phyloP scores from a whole-genome alignment of 53 echinoderm and acorn worm species.

The Luidia sarsii region DNA sequence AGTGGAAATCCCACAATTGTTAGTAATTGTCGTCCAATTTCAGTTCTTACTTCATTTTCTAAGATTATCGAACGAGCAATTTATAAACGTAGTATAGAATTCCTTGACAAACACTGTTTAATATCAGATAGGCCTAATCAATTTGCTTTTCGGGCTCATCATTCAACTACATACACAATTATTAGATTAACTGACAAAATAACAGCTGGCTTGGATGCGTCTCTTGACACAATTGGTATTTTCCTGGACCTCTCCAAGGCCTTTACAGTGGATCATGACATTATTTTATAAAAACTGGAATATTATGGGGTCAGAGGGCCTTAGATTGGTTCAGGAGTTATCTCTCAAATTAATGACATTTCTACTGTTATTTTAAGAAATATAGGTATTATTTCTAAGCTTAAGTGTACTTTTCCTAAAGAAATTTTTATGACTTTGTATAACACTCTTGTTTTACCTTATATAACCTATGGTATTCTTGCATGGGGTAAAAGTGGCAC shows the following conservation, averaged over 20 bases:
- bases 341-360: too few species aligned
- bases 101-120: conserved; percentile 11
- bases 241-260: too few species aligned
- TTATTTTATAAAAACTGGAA: too few species aligned
- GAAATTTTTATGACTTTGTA: not conserved
- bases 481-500: not conserved
- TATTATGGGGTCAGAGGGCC: too few species aligned
- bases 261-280: too few species aligned
- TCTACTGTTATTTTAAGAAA: not conserved
- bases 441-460: not conserved
- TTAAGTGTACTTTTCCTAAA: not conserved
- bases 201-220: not conserved
- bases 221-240: conserved; percentile 10
- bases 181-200: conserved; percentile 10
- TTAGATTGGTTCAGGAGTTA: too few species aligned
- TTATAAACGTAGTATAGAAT: not conserved
- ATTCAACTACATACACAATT: conserved; percentile 15
- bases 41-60: conserved; percentile 29
- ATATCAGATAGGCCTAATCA: conserved; percentile 24
- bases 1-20: too few species aligned
- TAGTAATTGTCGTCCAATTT: too few species aligned
- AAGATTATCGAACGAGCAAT: conserved; percentile 40
- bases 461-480: not conserved
- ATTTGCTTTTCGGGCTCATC: conserved; percentile 23
- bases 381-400: not conserved